phyloP scores from a whole-genome alignment of 1,140 invertebrate species.

The Leptinotarsa defecta region DNA sequence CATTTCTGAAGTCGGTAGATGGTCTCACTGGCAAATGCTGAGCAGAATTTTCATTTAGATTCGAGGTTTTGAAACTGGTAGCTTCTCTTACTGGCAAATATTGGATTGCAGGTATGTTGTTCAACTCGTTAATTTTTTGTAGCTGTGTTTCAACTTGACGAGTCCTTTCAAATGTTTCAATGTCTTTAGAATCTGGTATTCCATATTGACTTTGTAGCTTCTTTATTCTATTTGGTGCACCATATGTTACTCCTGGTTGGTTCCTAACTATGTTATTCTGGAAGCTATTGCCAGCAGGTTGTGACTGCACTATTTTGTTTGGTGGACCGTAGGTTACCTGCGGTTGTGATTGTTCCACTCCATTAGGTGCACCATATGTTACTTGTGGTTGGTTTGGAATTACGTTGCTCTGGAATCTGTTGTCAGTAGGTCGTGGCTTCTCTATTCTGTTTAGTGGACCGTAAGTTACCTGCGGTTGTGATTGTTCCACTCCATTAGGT shows the following conservation, averaged over 20 bases:
- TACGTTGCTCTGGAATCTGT: not conserved
- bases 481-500: constrained; percentile 12
- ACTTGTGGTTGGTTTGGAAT: not conserved
- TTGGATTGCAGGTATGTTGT: constrained; percentile 3
- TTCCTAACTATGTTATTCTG: not conserved
- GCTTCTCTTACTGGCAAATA: constrained; percentile 20
- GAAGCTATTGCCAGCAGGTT: not conserved
- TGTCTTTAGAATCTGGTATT: constrained; percentile 3
- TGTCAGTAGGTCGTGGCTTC: not conserved
- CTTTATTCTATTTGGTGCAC: constrained; percentile 6
- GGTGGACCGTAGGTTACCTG: not conserved
- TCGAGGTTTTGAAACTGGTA: constrained; percentile 4
- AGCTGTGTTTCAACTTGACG: not conserved
- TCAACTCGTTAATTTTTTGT: constrained; percentile 2
- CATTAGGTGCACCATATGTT: too few relatives aligned
- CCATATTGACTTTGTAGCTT: constrained; percentile 10
- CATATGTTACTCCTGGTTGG: constrained; percentile 13
- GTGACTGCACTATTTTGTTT: not conserved
- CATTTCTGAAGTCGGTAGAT: constrained; percentile 8
- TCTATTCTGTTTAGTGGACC: not conserved
- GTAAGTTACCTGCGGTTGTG: not conserved
- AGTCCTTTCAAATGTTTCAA: constrained; percentile 3
- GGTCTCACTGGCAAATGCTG: not conserved
- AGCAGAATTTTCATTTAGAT: not conserved
- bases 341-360: too few relatives aligned